phyloP scores from a whole-genome alignment of 2,888 invertebrate species.

The Drosophila picticornis region DNA sequence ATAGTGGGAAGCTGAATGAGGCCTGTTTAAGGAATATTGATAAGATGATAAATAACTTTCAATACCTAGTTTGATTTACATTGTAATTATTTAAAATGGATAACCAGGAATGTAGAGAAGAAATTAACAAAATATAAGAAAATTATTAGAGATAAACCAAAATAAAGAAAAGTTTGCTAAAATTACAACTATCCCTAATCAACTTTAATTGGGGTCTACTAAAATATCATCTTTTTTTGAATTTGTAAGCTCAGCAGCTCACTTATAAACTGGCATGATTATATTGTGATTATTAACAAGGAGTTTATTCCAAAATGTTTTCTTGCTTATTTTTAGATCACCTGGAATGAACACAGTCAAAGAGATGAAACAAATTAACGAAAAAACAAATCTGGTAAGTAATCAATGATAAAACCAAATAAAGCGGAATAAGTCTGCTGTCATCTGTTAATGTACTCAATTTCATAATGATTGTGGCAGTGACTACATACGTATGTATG shows the following conservation, averaged over 20 bases:
- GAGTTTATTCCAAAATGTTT: not conserved
- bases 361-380: not conserved
- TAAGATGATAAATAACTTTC: not conserved
- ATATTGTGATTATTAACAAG: not conserved
- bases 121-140: not conserved
- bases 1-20: not conserved
- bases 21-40: not conserved
- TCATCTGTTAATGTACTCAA: conserved; percentile 1
- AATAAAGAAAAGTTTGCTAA: not conserved
- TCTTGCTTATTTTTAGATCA: not conserved
- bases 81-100: not conserved
- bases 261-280: not conserved
- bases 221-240: not conserved
- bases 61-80: not conserved
- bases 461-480: conserved; percentile 8
- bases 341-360: not conserved
- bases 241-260: not conserved
- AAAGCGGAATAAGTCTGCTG: not conserved
- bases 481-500: not conserved
- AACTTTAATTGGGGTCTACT: not conserved
- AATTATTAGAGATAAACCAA: not conserved
- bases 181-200: not conserved
- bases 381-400: not conserved
- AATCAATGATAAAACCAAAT: not conserved
- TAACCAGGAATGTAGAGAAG: not conserved